A percentile compares a stretch with the other conserved stretches of the same genome.
Conservation (phyloP, 2,797 vertebrate species). For the Neomorphus geoffroyi region DNA sequence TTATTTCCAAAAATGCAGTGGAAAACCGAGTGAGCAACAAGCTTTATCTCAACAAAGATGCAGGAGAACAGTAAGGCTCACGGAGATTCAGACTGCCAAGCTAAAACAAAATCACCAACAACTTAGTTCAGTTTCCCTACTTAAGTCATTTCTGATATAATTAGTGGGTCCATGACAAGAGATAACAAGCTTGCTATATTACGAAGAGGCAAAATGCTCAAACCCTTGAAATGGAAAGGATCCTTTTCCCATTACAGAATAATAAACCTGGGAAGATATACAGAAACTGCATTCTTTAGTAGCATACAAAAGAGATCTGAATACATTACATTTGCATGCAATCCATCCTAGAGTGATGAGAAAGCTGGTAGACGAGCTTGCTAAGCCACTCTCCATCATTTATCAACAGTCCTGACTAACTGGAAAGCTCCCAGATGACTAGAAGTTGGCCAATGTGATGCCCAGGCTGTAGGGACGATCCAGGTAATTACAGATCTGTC, state of each 20-base stretch:
- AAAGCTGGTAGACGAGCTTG: too few species aligned
- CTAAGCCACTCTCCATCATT: too few species aligned
- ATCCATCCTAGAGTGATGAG: too few species aligned
- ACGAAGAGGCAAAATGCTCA: neutral
- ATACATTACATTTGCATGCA: neutral
- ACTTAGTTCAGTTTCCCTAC: neutral
- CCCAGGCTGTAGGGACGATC: too few species aligned
- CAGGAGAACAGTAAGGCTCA: neutral
- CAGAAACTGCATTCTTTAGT: neutral
- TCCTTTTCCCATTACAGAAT: neutral
- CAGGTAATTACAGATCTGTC: too few species aligned
- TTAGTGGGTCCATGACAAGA: neutral
- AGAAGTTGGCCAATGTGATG: too few species aligned
- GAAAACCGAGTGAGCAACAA: neutral
- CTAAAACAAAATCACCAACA: neutral
- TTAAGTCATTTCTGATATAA: neutral
- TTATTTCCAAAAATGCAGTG: neutral
- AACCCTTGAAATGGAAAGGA: neutral
- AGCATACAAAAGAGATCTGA: neutral
- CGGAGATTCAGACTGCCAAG: neutral
- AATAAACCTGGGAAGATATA: neutral
- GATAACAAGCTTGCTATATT: neutral
- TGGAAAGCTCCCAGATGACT: too few species aligned
- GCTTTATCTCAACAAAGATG: neutral
- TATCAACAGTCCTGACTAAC: too few species aligned